Evolutionary conservation across 2,888 invertebrate genomes (phyloP), one percentile per base, ranked within the genome.

Genomic region (Lasioglossum malachurum): DNA sequence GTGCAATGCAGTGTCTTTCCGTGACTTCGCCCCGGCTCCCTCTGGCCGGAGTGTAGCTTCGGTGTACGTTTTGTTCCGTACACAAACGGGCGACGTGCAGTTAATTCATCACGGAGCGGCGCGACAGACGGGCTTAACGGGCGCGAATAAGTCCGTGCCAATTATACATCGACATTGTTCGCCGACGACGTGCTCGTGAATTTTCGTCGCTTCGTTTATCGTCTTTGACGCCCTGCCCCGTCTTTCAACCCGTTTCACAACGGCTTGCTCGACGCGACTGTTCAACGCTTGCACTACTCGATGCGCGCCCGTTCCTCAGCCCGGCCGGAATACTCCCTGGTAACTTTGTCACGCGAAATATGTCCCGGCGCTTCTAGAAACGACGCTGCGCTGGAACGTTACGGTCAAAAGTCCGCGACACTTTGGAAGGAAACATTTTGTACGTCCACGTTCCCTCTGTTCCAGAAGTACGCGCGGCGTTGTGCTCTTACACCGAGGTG

Each of bases 121-220:
- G 27, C 31, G 16, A 16, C 31, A 5, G 16, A 19, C 27, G 23
- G 38, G 16, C 76, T 75, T 71, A 72, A 79, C 72, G 14, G n/a
- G 35, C 53, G 35, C 74, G 35, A 31, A 64, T 44, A 53, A 74
- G 57, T 49, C 57, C 64, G 57, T 41, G 67, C 75, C 78, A 80
- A 84, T 87, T 84, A 78, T 77, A 49, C 87, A 76, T 76, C 73
- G 78, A 80, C 88, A 69, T 73, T 49, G 41, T 83, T 57, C 41
- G 67, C 57, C 46, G 60, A 3, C 27, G 60, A 31, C 64, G 64
- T 31, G 35, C 69, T 46, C 35, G n/a, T 19, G 64, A 64, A 64
- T 64, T 64, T 64, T 14, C 77, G 31, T 31, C 60, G 38, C 16
- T 46, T 69, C 73, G 7, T 69, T 72, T 72, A 75, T 72, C 80